Conservation (phyloP, 2,797 vertebrate species). For the Novumbra hubbsi region DNA sequence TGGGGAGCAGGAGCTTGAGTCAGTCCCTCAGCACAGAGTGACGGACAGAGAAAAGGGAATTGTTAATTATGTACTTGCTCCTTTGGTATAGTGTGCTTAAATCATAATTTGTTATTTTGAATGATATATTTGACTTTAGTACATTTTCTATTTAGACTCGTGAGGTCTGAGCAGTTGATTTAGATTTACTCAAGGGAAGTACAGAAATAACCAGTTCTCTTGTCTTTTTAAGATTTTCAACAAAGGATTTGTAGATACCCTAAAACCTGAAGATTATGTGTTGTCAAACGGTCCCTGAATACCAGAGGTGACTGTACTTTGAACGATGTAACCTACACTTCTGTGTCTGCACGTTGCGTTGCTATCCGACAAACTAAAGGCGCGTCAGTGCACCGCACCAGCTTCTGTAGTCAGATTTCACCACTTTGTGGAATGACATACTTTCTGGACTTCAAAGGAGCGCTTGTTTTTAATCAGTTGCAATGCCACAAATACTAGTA, state of each 20-base stretch:
- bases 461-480: not conserved
- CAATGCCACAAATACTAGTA: constrained; percentile 51
- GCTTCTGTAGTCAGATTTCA: not conserved
- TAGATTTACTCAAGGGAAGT: not conserved
- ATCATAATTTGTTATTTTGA: not conserved
- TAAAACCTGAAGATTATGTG: constrained; percentile 16
- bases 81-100: not conserved
- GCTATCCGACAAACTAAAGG: not conserved
- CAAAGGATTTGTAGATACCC: constrained; percentile 7
- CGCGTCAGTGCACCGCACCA: not conserved
- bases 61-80: not conserved
- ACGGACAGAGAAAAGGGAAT: not conserved
- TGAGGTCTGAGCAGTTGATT: not conserved
- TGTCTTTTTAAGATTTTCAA: not conserved
- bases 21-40: constrained; percentile 7
- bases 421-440: not conserved
- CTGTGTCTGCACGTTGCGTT: not conserved
- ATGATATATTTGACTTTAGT: not conserved
- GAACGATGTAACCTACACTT: constrained; percentile 28
- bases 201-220: not conserved
- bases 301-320: constrained; percentile 55
- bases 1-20: constrained; percentile 2
- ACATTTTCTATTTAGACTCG: not conserved
- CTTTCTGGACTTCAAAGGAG: not conserved
- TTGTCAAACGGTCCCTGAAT: constrained; percentile 48